Base-by-base conservation (phyloP, 2,888 invertebrate species). In the Harpagoxenus sublaevis region DNA sequence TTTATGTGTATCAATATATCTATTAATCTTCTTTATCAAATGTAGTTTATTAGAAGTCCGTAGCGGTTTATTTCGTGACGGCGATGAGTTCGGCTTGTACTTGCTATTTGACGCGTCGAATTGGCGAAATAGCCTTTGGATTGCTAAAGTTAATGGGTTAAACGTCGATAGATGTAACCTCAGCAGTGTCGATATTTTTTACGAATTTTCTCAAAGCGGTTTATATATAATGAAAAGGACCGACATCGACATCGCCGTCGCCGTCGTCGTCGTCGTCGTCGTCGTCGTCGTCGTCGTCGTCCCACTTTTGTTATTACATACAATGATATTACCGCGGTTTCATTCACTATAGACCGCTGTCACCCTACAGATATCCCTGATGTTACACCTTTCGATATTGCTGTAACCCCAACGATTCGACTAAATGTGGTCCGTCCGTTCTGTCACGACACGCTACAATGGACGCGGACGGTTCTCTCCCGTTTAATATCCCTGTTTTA, bases 361-460 rank as follows among this genome's bases (percentile, higher is more conserved):
- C 57, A 79, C 4, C 60, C 70, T 57, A 45, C 35, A n/a, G 48
- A 35, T 62, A 75, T 39, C 15, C 65, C 39, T 28, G 77, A 53
- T 81, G 51, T 79, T 79, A 60, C 39, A 48, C 15, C 53, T 23
- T 81, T 81, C 39, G 73, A 79, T 45, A 57, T 63, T 42, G 77
- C 63, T 51, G 53, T 31, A 60, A 62, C 42, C 55, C 31, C 75
- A 42, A 63, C 63, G 23, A 57, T 31, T 45, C 31, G 75, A 48
- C 42, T 53, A 39, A 82, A 82, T 51, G 23, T 6, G 82, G 42
- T 74, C 31, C 18, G 3, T 8, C 66, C 23, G 51, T 57, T 53
- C 35, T 39, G 55, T 48, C 45, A n/a, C 68, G 31, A 73, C 68
- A 89, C 74, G 77, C 66, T 82, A 84, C 85, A 75, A 84, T 79